A percentile compares a stretch with the other conserved stretches of the same genome.
Evolutionary conservation across 2,113 vertebrate genomes (phyloP).

Genomic region (Callionymus lyra): DNA sequence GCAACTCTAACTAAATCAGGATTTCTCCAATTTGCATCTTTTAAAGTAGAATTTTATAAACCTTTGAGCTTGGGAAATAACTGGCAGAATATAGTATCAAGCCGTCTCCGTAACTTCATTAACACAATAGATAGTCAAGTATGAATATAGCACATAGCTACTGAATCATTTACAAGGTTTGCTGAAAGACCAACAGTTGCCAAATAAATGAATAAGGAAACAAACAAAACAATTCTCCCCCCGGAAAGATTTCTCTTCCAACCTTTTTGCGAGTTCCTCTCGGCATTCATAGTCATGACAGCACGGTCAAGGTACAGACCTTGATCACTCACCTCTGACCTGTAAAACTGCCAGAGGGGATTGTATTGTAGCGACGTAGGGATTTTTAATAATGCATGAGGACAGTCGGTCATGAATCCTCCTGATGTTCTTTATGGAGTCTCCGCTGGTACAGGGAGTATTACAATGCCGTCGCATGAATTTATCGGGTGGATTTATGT

Average conservation of each 20-base stretch:
- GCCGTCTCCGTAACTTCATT: not conserved
- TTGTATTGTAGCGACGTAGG: constrained; percentile 9
- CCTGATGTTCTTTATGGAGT: not conserved
- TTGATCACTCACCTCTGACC: constrained; percentile 18
- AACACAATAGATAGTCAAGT: constrained; percentile 21
- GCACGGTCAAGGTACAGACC: constrained; percentile 10
- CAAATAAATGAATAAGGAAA: constrained; percentile 27
- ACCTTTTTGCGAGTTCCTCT: constrained; percentile 1
- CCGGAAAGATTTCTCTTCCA: constrained; percentile 4
- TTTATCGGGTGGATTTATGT: constrained; percentile 6
- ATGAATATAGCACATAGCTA: constrained; percentile 9
- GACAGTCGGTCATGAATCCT: constrained; percentile 15
- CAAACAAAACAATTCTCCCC: constrained; percentile 12
- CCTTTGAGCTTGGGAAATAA: too few relatives aligned
- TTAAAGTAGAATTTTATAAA: too few relatives aligned
- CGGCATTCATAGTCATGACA: not conserved
- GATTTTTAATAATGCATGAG: constrained; percentile 23
- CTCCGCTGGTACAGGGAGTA: not conserved
- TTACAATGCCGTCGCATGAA: not conserved
- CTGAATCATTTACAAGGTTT: constrained; percentile 42
- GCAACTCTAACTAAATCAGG: too few relatives aligned
- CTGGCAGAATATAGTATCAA: too few relatives aligned
- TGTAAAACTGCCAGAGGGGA: constrained; percentile 9
- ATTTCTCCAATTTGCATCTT: too few relatives aligned
- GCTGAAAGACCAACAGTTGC: constrained; percentile 19